A percentile compares a stretch with the other conserved stretches of the same genome.
phyloP scores from a whole-genome alignment of 2,888 invertebrate genomes.

The Spilosoma lubricipeda region DNA sequence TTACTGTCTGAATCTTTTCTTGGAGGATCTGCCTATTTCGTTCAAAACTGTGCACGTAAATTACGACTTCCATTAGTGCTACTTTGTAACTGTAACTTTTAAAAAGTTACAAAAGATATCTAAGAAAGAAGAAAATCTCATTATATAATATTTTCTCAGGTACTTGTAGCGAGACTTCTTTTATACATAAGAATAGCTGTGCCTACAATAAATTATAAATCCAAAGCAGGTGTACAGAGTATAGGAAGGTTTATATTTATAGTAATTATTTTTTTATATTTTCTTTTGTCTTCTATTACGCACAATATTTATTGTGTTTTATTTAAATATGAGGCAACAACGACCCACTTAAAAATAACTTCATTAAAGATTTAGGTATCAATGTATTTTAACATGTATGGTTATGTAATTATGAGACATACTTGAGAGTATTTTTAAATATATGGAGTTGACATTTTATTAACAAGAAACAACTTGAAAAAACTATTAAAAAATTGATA shows the following conservation, averaged over 20 bases:
- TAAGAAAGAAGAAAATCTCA: constrained; percentile 3
- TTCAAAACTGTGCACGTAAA: neutral
- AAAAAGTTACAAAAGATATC: neutral
- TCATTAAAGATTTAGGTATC: neutral
- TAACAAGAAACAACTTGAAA: too few species aligned
- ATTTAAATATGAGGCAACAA: neutral
- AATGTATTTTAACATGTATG: too few species aligned
- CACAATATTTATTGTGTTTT: neutral
- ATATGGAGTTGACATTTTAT: too few species aligned
- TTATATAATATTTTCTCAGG: neutral
- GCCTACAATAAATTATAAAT: neutral
- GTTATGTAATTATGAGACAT: too few species aligned
- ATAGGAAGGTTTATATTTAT: neutral
- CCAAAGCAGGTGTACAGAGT: neutral
- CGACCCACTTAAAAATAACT: neutral
- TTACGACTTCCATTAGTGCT: neutral
- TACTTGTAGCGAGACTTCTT: neutral
- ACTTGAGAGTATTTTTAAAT: too few species aligned
- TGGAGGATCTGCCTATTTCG: neutral
- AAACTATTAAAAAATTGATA: too few species aligned
- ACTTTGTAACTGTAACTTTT: neutral
- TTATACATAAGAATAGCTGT: neutral
- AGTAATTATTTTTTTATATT: neutral
- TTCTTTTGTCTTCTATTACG: neutral
- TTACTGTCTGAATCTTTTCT: neutral